Evolutionary conservation across 2,888 invertebrate genomes (phyloP), one percentile per base, ranked within the genome.

Genomic region (Physocephala rufipes): DNA sequence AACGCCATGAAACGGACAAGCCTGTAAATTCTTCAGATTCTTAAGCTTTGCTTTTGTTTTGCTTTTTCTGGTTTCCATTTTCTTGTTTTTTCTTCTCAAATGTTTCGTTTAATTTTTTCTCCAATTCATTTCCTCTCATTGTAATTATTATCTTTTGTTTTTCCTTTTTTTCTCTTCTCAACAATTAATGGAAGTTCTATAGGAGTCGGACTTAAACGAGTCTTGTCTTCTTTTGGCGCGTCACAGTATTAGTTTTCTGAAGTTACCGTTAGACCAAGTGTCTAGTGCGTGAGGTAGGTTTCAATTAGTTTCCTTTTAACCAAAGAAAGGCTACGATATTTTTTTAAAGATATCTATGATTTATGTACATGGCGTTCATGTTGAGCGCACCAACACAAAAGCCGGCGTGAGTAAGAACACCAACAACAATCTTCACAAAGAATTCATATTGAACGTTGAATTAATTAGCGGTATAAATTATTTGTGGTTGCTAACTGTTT

Each of bases 201-300:
- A 36, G 9, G 36, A 36, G n/a, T n/a, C 36, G 4, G 36, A 36
- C 36, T 36, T 4, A 4, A 9, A 36, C 36, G 4, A 36, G 36
- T 36, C 36, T 36, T 9, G 36, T 36, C 36, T 4, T 9, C 5
- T 9, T 9, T 4, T 36, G 4, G 36, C 5, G 4, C 9, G 36
- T 4, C 36, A 9, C 36, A 36, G 9, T 9, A 7, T 36, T 36
- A 9, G 36, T 7, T 36, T 36, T 19, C n/a, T 19, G 15, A 43
- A n/a, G 30, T n/a, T 36, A 66, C 66, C 66, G 66, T 66, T 66
- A 66, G 66, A n/a, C 21, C 21, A 53, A 21, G 51, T 28, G 53
- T n/a, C 36, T 66, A 53, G 66, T 49, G 66, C 66, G 66, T 53
- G 66, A 66, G 66, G 21, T 53, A 66, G 15, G 53, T 66, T 64